These are phyloP conservation scores for Synanceia verrucosa DNA, from an alignment of 2,797 vertebrate species.

Conservation along the genomic window DNA sequence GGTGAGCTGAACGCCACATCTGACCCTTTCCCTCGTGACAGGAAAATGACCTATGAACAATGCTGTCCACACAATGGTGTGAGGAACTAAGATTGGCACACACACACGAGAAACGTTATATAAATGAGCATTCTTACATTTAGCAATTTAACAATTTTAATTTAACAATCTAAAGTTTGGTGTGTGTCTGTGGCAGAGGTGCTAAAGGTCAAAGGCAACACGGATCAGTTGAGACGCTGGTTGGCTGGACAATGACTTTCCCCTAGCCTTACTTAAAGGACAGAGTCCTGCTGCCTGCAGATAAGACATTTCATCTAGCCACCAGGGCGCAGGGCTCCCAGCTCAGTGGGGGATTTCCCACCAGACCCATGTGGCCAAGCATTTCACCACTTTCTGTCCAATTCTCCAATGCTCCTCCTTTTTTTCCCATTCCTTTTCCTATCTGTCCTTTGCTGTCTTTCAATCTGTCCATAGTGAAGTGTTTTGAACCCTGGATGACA, in stretches of 20 bases:
- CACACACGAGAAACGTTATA: conserved; percentile 14
- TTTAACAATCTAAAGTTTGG: conserved; percentile 67
- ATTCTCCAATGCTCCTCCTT: conserved; percentile 42
- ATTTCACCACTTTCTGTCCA: conserved; percentile 60
- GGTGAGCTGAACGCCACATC: conserved; percentile 10
- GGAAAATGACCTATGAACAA: conserved; percentile 27
- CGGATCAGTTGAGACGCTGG: conserved; percentile 79
- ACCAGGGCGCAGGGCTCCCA: conserved; percentile 66
- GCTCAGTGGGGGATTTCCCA: conserved; percentile 79
- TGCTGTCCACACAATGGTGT: background rate
- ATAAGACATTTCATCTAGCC: conserved; percentile 83
- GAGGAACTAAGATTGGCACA: background rate
- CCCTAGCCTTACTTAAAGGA: conserved; percentile 77
- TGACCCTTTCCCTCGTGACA: background rate
- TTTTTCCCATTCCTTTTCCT: conserved; percentile 25
- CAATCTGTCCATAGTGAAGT: conserved; percentile 39
- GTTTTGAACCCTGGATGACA: conserved; percentile 59
- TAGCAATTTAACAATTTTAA: no score
- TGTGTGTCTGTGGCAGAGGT: conserved; percentile 54
- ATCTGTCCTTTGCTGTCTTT: conserved; percentile 46
- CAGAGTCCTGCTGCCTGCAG: conserved; percentile 80
- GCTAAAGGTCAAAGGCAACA: conserved; percentile 83
- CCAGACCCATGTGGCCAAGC: conserved; percentile 71
- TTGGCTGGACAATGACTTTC: conserved; percentile 81
- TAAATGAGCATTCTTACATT: conserved; percentile 55